phyloP scores from a whole-genome alignment of 2,113 vertebrate species.

The Hippocampus mohnikei region DNA sequence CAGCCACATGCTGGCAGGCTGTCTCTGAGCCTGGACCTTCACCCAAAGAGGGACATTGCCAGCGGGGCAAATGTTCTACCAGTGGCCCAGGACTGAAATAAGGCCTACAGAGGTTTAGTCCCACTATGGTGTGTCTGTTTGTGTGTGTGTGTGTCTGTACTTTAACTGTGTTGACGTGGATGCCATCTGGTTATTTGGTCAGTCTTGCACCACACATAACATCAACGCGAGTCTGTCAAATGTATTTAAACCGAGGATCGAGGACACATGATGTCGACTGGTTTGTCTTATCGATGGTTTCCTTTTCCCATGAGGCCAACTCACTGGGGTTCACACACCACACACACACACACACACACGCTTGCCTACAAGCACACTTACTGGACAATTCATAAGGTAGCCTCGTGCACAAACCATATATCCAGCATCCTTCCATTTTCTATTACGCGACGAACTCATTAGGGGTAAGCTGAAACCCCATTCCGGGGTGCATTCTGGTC shows the following conservation, averaged over 20 bases:
- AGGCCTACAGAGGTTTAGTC: conserved; percentile 59
- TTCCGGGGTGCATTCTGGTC: too few relatives aligned
- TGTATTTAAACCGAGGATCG: conserved; percentile 56
- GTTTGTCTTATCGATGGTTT: background rate
- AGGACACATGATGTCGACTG: background rate
- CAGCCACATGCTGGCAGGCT: conserved; percentile 49
- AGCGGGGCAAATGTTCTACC: conserved; percentile 44
- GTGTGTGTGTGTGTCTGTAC: conserved; percentile 38
- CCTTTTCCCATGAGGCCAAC: background rate
- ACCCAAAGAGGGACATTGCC: conserved; percentile 56
- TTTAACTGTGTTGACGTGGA: conserved; percentile 51
- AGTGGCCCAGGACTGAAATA: conserved; percentile 53
- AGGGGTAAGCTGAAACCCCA: too few relatives aligned
- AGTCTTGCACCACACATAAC: conserved; percentile 58
- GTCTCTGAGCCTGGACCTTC: conserved; percentile 53
- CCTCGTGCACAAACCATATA: too few relatives aligned
- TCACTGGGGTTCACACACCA: background rate
- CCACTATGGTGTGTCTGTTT: conserved; percentile 27
- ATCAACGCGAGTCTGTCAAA: conserved; percentile 47
- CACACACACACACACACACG: too few relatives aligned
- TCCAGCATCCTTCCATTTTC: too few relatives aligned
- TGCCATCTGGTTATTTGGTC: conserved; percentile 71
- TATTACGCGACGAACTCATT: too few relatives aligned
- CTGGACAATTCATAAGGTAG: background rate
- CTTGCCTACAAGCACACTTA: background rate